Conservation (phyloP, 2,888 invertebrate species). For the Polyommatus iphigenia region DNA sequence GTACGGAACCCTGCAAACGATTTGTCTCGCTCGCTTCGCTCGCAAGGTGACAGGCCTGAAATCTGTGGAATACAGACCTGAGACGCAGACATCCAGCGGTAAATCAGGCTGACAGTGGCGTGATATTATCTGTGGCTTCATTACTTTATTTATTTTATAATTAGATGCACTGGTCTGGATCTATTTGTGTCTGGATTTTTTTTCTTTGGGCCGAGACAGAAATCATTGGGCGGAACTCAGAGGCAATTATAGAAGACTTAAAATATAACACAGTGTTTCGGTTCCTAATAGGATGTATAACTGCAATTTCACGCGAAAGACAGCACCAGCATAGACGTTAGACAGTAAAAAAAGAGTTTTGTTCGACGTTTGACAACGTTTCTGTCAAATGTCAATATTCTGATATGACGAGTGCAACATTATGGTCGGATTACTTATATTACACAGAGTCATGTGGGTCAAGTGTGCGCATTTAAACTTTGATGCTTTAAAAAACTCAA, state of each 20-base stretch:
- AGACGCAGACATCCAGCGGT: conserved; percentile 39
- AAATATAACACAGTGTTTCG: neutral
- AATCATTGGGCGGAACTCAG: neutral
- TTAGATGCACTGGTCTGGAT: neutral
- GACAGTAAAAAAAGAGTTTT: no score
- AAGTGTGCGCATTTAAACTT: no score
- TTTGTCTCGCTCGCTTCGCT: conserved; percentile 44
- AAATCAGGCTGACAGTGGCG: conserved; percentile 35
- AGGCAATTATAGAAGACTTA: neutral
- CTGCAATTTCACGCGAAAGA: no score
- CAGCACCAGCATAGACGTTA: no score
- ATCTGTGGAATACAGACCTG: conserved; percentile 47
- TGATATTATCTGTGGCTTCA: conserved; percentile 28
- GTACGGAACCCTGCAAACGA: conserved; percentile 29
- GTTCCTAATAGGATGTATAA: no score
- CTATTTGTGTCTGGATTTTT: neutral
- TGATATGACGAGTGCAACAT: no score
- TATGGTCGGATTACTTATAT: no score
- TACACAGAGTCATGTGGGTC: no score
- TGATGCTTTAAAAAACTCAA: no score
- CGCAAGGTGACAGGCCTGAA: conserved; percentile 51
- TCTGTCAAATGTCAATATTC: no score
- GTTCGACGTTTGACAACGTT: no score
- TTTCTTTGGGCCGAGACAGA: neutral
- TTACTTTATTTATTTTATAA: conserved; percentile 21